phyloP scores from a whole-genome alignment of 2,888 invertebrate genomes.

The Trissonchulus sp. region DNA sequence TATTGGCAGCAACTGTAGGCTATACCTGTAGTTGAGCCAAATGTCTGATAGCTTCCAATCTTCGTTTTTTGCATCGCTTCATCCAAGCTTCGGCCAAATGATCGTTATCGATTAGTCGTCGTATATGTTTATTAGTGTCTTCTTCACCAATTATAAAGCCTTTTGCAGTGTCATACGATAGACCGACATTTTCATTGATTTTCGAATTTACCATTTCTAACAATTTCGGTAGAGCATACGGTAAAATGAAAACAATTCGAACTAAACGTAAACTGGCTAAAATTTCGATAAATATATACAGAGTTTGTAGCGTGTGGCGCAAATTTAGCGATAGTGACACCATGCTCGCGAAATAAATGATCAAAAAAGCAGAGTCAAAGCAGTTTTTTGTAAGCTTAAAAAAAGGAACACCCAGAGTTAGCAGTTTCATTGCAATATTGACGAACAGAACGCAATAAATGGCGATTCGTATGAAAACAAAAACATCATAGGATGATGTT shows the following conservation, averaged over 20 bases:
- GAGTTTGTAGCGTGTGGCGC: neutral
- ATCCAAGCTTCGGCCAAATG: slow-evolving; percentile 46
- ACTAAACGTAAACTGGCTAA: slow-evolving; percentile 3
- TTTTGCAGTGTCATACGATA: slow-evolving; percentile 64
- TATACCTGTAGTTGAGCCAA: slow-evolving; percentile 49
- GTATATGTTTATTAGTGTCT: slow-evolving; percentile 60
- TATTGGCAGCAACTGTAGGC: too few species aligned
- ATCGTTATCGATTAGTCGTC: slow-evolving; percentile 56
- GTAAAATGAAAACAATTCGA: neutral
- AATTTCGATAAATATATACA: slow-evolving; percentile 5
- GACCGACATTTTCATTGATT: slow-evolving; percentile 61
- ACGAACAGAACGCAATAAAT: neutral
- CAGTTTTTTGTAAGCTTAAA: neutral
- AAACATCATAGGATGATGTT: neutral
- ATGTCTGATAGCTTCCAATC: slow-evolving; percentile 34
- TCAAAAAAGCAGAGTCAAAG: slow-evolving; percentile 5
- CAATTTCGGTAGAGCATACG: slow-evolving; percentile 55
- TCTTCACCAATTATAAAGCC: slow-evolving; percentile 63
- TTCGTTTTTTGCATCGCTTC: slow-evolving; percentile 37
- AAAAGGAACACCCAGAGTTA: neutral
- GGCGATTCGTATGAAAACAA: neutral
- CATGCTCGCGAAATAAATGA: neutral
- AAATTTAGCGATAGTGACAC: neutral
- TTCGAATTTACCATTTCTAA: slow-evolving; percentile 59
- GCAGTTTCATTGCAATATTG: neutral